Base-by-base conservation (phyloP, 2,113 vertebrate species). In the Mormyrus lacerda region DNA sequence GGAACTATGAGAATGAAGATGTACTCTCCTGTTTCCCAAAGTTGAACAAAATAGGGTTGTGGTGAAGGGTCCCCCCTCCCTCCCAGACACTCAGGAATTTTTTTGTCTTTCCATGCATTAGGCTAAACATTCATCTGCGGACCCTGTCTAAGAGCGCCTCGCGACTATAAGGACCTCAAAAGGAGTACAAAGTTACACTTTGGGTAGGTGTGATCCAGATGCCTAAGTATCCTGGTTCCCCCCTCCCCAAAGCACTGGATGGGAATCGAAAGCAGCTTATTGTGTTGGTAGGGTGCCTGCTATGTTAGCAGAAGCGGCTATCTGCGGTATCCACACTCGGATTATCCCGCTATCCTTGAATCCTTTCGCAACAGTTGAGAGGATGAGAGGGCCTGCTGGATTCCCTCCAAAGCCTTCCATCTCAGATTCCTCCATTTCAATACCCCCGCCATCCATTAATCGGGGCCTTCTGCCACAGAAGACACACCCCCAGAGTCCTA, bases 351-450 rank as follows among this genome's bases (percentile, higher is more conserved):
- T 93, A 93, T 93, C 92, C 93, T 94, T 91, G 93, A 95, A 94
- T 95, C 95, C 92, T 93, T 94, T 95, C 87, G 92, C 93, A 95
- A 94, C 93, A 95, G 94, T 94, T 94, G 93, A 95, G 90, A 93
- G 92, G 94, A 95, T 94, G 93, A 96, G 95, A 92, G 92, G 87
- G 92, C 89, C 89, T 91, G 91, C 92, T 96, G 95, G 94, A 93
- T 91, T 91, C 39, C 85, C 89, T 95, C 94, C 93, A 95, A 88
- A 82, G 65, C 91, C 93, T 92, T 69, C 55, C 35, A 73, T 42
- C 93, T 91, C 89, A 42, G 35, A 50, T 53, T 91, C 87, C 87
- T 91, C 90, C 91, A 93, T 89, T 91, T 91, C 31, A 79, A 79
- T 79, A 79, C 45, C 58, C 47, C 86, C 31, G 86, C 73, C 53